Evolutionary conservation across 2,797 vertebrate genomes (phyloP).

Genomic region (Myotis pilosus): DNA sequence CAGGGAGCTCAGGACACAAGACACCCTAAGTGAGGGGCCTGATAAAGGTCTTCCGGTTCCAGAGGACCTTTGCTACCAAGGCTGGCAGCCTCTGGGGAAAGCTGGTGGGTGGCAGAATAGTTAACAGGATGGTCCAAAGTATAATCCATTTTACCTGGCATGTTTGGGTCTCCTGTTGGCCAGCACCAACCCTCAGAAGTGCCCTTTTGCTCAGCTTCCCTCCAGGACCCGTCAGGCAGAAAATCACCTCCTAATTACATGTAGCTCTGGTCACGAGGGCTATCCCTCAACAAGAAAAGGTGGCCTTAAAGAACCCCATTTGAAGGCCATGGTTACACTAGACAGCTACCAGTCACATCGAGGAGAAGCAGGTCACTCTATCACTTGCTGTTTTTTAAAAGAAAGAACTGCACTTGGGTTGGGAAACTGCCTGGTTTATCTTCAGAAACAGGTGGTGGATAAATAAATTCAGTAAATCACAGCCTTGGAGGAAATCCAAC

Average conservation of each 20-base stretch:
- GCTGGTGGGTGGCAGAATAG: neutral
- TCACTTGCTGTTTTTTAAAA: neutral
- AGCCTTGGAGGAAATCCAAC: slow-evolving; percentile 4
- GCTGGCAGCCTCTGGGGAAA: neutral
- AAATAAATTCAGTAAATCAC: slow-evolving; percentile 38
- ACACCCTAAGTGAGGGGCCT: neutral
- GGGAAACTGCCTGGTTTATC: slow-evolving; percentile 23
- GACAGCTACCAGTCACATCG: neutral
- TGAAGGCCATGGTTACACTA: neutral
- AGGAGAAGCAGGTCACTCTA: neutral
- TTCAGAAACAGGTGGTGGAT: slow-evolving; percentile 40
- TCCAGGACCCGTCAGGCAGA: neutral
- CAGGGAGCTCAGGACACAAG: neutral
- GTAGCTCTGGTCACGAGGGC: neutral
- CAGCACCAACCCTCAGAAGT: neutral
- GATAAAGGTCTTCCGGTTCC: neutral
- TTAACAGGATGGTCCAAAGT: neutral
- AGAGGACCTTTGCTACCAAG: neutral
- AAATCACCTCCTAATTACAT: neutral
- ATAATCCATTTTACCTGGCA: neutral
- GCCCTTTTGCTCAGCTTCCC: neutral
- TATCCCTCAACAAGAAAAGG: neutral
- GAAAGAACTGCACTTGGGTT: neutral
- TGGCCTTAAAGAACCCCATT: neutral
- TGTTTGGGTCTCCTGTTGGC: neutral